A percentile compares a stretch with the other conserved stretches of the same genome.
Conservation (phyloP, 2,888 invertebrate genomes). For the Asteroscopus sphinx region DNA sequence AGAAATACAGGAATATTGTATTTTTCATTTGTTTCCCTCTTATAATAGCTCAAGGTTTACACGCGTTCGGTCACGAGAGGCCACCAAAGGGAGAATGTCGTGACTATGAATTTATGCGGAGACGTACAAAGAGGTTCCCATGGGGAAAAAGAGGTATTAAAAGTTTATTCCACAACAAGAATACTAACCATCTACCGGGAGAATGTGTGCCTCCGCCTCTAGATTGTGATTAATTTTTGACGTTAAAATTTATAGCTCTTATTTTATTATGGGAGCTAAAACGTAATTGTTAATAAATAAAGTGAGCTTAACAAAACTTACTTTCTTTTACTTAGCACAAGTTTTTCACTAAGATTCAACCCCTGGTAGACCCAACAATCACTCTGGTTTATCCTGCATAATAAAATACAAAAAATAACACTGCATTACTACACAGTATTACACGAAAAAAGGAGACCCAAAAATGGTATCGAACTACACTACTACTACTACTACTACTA, state of each 20-base stretch:
- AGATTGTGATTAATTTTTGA: constrained; percentile 71
- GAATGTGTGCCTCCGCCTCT: constrained; percentile 75
- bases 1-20: constrained; percentile 72
- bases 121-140: constrained; percentile 95
- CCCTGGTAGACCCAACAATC: too few relatives aligned
- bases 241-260: not conserved
- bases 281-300: too few relatives aligned
- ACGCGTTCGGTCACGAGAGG: constrained; percentile 57
- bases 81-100: constrained; percentile 71
- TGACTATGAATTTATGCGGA: constrained; percentile 93
- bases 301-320: too few relatives aligned
- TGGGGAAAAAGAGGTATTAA: constrained; percentile 95
- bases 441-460: too few relatives aligned
- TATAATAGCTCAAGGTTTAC: constrained; percentile 70
- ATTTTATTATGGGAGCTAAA: not conserved
- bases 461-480: too few relatives aligned
- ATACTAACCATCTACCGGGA: constrained; percentile 89
- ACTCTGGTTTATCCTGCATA: too few relatives aligned
- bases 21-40: constrained; percentile 75
- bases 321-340: too few relatives aligned
- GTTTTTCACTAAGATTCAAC: too few relatives aligned
- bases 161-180: constrained; percentile 95
- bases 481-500: too few relatives aligned
- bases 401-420: too few relatives aligned
- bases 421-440: too few relatives aligned